Conservation (phyloP, 1,140 invertebrate genomes). For the Mactra quadrangularis region DNA sequence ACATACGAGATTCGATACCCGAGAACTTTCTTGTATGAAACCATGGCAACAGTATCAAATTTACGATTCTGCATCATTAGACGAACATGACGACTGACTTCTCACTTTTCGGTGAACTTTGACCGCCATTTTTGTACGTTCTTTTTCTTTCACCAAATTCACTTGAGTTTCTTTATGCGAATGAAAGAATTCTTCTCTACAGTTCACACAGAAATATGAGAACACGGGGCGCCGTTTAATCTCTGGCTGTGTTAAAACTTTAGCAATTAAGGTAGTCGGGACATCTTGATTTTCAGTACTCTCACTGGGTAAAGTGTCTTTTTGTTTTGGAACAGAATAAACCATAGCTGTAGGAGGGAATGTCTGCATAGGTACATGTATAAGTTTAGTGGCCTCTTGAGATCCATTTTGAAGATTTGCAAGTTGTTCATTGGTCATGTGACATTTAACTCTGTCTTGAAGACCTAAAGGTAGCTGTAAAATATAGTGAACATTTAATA, state of each 20-base stretch:
- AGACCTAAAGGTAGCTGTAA: conserved; percentile 94
- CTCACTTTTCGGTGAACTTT: conserved; percentile 38
- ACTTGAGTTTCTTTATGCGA: conserved; percentile 77
- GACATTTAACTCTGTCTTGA: conserved; percentile 90
- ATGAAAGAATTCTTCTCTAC: conserved; percentile 73
- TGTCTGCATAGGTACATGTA: conserved; percentile 92
- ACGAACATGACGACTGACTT: conserved; percentile 8
- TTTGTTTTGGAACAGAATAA: conserved; percentile 89
- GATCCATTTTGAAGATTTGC: conserved; percentile 72
- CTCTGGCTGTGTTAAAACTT: conserved; percentile 92
- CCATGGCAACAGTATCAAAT: too few species aligned
- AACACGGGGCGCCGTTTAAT: conserved; percentile 68
- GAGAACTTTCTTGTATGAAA: too few species aligned
- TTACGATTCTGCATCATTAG: too few species aligned
- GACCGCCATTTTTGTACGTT: conserved; percentile 13
- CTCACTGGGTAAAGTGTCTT: conserved; percentile 59
- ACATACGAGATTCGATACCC: too few species aligned
- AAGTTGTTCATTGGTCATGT: conserved; percentile 83
- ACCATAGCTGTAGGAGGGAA: conserved; percentile 95
- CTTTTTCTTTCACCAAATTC: conserved; percentile 32
- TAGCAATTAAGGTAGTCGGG: conserved; percentile 96
- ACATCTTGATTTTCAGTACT: conserved; percentile 85
- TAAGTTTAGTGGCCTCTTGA: conserved; percentile 87
- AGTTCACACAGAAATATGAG: conserved; percentile 79
- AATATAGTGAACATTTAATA: too few species aligned